These are phyloP conservation scores for Allophyes oxyacanthae DNA, from an alignment of 2,888 invertebrate species.

Conservation along the genomic window DNA sequence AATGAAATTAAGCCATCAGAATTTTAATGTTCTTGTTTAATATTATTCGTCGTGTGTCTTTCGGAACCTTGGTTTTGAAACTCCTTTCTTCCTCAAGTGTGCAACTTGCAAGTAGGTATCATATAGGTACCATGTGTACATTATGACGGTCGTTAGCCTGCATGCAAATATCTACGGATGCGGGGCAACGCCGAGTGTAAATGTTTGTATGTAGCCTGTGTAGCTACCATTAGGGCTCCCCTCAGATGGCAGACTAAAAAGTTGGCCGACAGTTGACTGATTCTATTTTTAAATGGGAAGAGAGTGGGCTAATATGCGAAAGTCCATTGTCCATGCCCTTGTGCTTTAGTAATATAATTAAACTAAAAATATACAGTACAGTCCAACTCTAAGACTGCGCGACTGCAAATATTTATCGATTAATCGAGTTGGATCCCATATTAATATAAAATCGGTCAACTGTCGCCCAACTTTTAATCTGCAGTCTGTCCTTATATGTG, in stretches of 20 bases:
- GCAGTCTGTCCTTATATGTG: background rate
- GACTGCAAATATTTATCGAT: too few relatives aligned
- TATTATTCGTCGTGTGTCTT: conserved; percentile 32
- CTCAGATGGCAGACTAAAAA: too few relatives aligned
- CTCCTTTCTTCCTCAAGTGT: conserved; percentile 49
- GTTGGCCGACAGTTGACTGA: too few relatives aligned
- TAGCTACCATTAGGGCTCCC: background rate
- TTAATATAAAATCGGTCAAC: too few relatives aligned
- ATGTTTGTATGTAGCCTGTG: conserved; percentile 16
- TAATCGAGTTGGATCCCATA: too few relatives aligned
- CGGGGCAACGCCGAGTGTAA: conserved; percentile 10
- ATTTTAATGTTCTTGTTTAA: background rate
- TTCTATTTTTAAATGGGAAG: too few relatives aligned
- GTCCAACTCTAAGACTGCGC: too few relatives aligned
- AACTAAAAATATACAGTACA: too few relatives aligned
- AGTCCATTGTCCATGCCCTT: too few relatives aligned
- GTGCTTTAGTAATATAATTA: too few relatives aligned
- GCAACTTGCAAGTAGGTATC: conserved; percentile 10
- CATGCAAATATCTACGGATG: conserved; percentile 42
- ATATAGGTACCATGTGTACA: conserved; percentile 35
- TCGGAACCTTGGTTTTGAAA: conserved; percentile 37
- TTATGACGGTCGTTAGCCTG: conserved; percentile 43
- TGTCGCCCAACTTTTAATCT: too few relatives aligned
- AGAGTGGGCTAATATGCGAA: too few relatives aligned
- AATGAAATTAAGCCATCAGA: background rate